Evolutionary conservation across 2,888 invertebrate species (phyloP).

Genomic region (Harpalus rubripes): DNA sequence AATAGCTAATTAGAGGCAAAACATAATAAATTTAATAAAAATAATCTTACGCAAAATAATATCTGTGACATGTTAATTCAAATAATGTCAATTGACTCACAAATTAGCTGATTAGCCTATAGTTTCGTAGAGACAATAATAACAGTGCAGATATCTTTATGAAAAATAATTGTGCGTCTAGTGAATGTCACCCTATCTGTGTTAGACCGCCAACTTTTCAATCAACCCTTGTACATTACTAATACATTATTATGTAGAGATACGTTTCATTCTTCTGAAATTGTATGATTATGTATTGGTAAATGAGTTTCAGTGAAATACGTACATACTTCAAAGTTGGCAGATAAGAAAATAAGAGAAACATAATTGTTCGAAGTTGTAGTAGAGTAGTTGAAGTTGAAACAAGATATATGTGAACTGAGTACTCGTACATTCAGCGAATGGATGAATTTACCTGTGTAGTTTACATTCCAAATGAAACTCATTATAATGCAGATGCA

Average conservation of each 20-base stretch:
- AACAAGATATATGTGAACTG: slow-evolving; percentile 28
- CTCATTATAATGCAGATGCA: slow-evolving; percentile 44
- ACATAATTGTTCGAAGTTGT: not conserved
- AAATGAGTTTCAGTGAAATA: not conserved
- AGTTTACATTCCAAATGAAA: slow-evolving; percentile 39
- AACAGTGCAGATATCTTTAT: too few relatives aligned
- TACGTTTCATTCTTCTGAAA: not conserved
- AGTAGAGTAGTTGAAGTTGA: not conserved
- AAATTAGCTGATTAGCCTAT: too few relatives aligned
- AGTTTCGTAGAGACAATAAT: too few relatives aligned
- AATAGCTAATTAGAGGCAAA: too few relatives aligned
- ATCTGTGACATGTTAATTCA: too few relatives aligned
- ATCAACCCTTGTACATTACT: not conserved
- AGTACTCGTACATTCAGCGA: not conserved
- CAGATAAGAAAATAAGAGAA: not conserved
- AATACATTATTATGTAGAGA: not conserved
- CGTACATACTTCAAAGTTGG: not conserved
- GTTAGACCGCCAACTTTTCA: too few relatives aligned
- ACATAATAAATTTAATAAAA: too few relatives aligned
- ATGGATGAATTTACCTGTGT: slow-evolving; percentile 15
- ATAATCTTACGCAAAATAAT: too few relatives aligned
- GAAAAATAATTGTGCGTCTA: too few relatives aligned
- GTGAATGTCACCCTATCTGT: too few relatives aligned
- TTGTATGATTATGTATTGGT: not conserved
- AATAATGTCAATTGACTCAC: too few relatives aligned